A percentile compares a stretch with the other conserved stretches of the same genome.
These are phyloP conservation scores for Troglohyphantes excavatus DNA, from an alignment of 2,888 invertebrate genomes.

Conservation along the genomic window DNA sequence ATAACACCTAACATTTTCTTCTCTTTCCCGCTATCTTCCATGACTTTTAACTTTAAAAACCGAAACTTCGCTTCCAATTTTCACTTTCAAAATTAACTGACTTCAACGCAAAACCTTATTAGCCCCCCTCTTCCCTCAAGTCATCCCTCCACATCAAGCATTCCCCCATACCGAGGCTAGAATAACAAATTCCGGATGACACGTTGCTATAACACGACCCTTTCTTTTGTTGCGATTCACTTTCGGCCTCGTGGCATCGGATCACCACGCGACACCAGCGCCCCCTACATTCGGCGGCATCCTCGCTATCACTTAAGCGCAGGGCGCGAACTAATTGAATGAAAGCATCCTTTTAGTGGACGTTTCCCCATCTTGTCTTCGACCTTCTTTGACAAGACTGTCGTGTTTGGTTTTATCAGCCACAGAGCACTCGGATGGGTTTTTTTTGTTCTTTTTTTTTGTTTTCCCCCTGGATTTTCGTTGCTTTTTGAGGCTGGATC, in stretches of 20 bases:
- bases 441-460: too few species aligned
- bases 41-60: neutral
- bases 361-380: slow-evolving; percentile 15
- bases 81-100: neutral
- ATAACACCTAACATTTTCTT: too few species aligned
- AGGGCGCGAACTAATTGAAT: slow-evolving; percentile 66
- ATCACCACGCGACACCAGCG: neutral
- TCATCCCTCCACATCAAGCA: neutral
- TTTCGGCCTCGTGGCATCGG: neutral
- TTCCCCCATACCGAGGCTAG: neutral
- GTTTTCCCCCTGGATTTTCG: too few species aligned
- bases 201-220: neutral
- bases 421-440: neutral
- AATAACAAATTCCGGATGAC: slow-evolving; percentile 3
- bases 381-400: neutral
- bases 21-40: too few species aligned
- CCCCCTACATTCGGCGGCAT: neutral
- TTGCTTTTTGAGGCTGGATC: neutral
- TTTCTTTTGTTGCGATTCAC: neutral
- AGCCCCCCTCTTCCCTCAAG: neutral
- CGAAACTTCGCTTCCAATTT: neutral
- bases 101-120: slow-evolving; percentile 1
- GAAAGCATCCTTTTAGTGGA: slow-evolving; percentile 63
- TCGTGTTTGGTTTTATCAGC: neutral
- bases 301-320: slow-evolving; percentile 45